phyloP scores from a whole-genome alignment of 2,113 vertebrate species.

The Ammodytes marinus region DNA sequence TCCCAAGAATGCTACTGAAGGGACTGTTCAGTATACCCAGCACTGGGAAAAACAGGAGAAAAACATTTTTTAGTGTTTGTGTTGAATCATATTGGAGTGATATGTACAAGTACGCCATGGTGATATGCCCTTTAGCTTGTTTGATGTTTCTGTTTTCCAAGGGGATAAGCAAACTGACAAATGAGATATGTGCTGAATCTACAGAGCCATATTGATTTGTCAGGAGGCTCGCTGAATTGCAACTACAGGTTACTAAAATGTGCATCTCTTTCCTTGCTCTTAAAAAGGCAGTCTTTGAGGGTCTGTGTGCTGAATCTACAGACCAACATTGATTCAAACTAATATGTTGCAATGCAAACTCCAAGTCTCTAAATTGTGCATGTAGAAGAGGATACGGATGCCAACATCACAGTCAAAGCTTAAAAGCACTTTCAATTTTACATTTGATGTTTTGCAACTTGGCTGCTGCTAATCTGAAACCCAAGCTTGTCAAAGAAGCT shows the following conservation, averaged over 20 bases:
- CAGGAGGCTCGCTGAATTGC: background rate
- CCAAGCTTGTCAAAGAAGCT: background rate
- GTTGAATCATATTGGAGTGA: background rate
- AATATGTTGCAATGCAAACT: background rate
- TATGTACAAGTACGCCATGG: background rate
- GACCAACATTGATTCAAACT: background rate
- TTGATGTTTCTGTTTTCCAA: background rate
- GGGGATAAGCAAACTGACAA: constrained; percentile 10
- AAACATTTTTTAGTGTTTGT: constrained; percentile 11
- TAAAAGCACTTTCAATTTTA: constrained; percentile 6
- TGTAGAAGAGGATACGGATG: background rate
- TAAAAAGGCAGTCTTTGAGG: too few species aligned
- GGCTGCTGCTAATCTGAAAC: background rate
- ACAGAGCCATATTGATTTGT: constrained; percentile 20
- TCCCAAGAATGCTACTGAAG: constrained; percentile 88
- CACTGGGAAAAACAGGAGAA: constrained; percentile 68
- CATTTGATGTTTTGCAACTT: background rate
- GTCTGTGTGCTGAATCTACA: constrained; percentile 37
- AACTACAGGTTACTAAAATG: background rate
- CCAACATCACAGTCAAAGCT: background rate
- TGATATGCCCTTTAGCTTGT: background rate
- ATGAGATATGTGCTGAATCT: background rate
- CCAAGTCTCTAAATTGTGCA: background rate
- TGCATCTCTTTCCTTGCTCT: background rate
- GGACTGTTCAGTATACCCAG: constrained; percentile 91